phyloP scores from a whole-genome alignment of 2,113 vertebrate genomes.

The Mustelus asterias region DNA sequence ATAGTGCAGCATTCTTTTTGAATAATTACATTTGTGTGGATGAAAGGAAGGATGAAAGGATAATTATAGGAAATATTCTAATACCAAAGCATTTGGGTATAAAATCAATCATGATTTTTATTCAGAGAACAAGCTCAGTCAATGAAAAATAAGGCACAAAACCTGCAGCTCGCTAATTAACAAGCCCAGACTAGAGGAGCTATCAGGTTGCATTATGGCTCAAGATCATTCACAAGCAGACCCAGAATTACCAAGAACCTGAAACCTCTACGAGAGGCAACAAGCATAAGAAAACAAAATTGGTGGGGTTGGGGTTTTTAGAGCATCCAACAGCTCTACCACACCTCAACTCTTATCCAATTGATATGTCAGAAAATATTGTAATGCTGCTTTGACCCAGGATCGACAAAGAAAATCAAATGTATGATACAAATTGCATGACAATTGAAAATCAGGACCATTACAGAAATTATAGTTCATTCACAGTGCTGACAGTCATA shows the following conservation, averaged over 20 bases:
- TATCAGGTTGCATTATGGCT: background rate
- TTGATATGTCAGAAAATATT: background rate
- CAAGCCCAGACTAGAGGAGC: background rate
- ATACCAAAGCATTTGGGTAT: background rate
- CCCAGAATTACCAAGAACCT: background rate
- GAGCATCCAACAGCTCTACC: too few relatives aligned
- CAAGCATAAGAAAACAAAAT: background rate
- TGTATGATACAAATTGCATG: background rate
- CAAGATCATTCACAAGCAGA: background rate
- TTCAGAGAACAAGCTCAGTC: background rate
- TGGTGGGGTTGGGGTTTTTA: background rate
- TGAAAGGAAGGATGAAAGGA: too few relatives aligned
- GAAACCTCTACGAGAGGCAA: background rate
- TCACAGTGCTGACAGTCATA: too few relatives aligned
- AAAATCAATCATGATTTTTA: background rate
- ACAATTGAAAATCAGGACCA: background rate
- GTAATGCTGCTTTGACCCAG: background rate
- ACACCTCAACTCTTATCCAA: background rate
- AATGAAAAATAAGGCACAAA: background rate
- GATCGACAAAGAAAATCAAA: background rate
- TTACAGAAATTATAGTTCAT: background rate
- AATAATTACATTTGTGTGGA: background rate
- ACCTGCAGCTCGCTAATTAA: background rate
- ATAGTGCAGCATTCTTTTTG: background rate
- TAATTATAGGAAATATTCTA: background rate